A percentile compares a stretch with the other conserved stretches of the same genome.
These are phyloP conservation scores for Meteorus sp. DNA, from an alignment of 1,140 invertebrate species.

Conservation along the genomic window DNA sequence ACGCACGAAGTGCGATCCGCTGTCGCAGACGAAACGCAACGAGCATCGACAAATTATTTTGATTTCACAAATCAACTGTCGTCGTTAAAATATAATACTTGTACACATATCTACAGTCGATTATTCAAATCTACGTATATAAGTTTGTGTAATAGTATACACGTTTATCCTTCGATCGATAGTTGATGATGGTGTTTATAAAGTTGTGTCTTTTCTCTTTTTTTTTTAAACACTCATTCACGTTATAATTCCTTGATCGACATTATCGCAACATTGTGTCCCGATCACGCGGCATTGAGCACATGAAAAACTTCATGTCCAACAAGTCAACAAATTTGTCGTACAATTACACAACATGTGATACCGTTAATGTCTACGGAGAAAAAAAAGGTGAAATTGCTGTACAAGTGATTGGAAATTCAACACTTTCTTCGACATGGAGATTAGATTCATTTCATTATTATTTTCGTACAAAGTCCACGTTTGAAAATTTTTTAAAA, in stretches of 20 bases:
- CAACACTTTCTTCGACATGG: too few species aligned
- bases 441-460: neutral
- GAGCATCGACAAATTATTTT: conserved; percentile 2
- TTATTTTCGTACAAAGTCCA: too few species aligned
- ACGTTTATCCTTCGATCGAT: too few species aligned
- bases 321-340: conserved; percentile 7
- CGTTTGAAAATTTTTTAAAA: too few species aligned
- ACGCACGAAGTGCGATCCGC: too few species aligned
- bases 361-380: neutral
- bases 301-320: neutral
- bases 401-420: too few species aligned
- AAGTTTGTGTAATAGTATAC: too few species aligned
- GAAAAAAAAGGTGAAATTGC: too few species aligned
- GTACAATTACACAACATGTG: neutral
- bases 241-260: too few species aligned
- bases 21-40: neutral
- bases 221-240: neutral
- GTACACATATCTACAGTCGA: neutral
- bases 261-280: too few species aligned
- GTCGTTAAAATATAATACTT: neutral
- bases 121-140: too few species aligned
- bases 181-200: too few species aligned
- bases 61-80: neutral
- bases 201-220: neutral
- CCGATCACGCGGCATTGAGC: neutral